These are phyloP conservation scores for Musca vetustissima DNA, from an alignment of 1,140 invertebrate species.

Conservation along the genomic window DNA sequence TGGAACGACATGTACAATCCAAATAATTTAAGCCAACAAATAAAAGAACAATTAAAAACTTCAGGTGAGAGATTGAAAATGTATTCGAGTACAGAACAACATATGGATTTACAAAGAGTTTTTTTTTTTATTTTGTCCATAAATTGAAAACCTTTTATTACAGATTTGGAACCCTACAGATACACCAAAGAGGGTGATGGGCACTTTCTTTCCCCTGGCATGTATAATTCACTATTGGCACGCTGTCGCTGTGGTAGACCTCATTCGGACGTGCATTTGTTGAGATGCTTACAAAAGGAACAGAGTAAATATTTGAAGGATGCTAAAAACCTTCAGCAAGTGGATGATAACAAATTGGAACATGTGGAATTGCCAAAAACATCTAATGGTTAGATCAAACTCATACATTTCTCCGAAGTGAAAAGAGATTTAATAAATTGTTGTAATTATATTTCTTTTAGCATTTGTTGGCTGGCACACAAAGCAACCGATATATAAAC, in stretches of 20 bases:
- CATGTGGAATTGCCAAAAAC: conserved; percentile 36
- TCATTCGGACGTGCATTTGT: conserved; percentile 37
- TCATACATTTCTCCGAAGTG: background rate
- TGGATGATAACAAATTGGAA: background rate
- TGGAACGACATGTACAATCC: conserved; percentile 44
- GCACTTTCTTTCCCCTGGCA: conserved; percentile 44
- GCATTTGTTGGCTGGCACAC: conserved; percentile 40
- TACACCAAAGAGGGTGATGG: conserved; percentile 42
- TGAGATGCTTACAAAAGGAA: conserved; percentile 44
- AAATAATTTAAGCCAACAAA: conserved; percentile 31
- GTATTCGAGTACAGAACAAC: too few species aligned
- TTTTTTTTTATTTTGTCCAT: too few species aligned
- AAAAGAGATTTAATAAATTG: background rate
- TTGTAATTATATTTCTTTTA: conserved; percentile 26
- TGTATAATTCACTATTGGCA: conserved; percentile 40
- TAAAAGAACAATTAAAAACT: conserved; percentile 34
- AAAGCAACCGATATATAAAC: conserved; percentile 31
- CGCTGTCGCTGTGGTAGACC: conserved; percentile 47
- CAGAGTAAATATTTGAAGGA: background rate
- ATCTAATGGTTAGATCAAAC: conserved; percentile 38
- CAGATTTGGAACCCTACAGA: conserved; percentile 29
- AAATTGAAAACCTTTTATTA: background rate
- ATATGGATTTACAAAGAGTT: too few species aligned
- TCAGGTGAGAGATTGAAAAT: conserved; percentile 9
- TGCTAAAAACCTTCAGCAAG: too few species aligned